Base-by-base conservation (phyloP, 1,140 invertebrate genomes). In the Penaeus vannamei region DNA sequence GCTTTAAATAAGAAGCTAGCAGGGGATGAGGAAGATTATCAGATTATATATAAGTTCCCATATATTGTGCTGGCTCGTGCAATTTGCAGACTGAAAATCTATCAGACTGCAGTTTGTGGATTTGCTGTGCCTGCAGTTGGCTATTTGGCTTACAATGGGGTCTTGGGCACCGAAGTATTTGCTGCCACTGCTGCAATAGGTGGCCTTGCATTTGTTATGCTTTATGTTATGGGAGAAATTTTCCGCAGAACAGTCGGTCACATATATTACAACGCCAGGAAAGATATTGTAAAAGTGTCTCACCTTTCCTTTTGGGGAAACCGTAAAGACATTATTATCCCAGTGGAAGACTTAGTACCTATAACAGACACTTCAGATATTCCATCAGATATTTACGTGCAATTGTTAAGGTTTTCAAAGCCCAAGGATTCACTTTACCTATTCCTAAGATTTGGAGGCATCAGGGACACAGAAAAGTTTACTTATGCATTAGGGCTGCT, bases 31-130 rank as follows among this genome's bases (percentile, higher is more conserved):
- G 85, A 84, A 42, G 77, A 79, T 82, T 90, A 84, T 80, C 19
- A 46, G 90, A 80, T 60, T 46, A 95, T 90, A 93, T 97, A 90
- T 96, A 95, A 94, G 93, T 94, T 84, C 94, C 95, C 92, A 95
- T 97, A 90, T 94, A 96, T 91, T 94, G 95, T 89, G 94, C 95
- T 85, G 96, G 97, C 93, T 94, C 96, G 93, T 95, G 93, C 87
- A 96, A 95, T 93, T 93, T 97, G 76, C 95, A 96, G 92, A 95
- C 95, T n/a, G 96, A 97, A 91, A 60, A 61, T 90, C 22, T 85
- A 90, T 72, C 90, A 90, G 62, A 88, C 90, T 23, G 76, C 72
- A 22, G 8, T 86, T 3, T 87, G 80, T 46, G 19, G 36, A n/a
- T 14, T 86, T 26, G 66, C 85, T 64, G 53, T 90, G 4, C 89